phyloP scores from a whole-genome alignment of 2,888 invertebrate species.

The Magallana nippona region DNA sequence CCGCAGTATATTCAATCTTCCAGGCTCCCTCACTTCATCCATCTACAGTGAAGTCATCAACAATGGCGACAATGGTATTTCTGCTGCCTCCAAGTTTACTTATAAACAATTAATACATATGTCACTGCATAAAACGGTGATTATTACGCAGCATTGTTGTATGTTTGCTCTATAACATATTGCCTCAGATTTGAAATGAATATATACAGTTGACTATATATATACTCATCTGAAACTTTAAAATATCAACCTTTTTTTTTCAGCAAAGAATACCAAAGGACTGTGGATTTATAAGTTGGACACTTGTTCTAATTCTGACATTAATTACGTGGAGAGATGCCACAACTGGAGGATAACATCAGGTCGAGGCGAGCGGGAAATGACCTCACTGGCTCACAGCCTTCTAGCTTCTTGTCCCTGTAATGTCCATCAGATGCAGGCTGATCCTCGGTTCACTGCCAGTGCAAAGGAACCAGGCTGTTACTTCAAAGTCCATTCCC shows the following conservation, averaged over 20 bases:
- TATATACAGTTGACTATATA: not conserved
- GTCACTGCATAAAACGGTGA: no score
- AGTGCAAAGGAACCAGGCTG: constrained; percentile 20
- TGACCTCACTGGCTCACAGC: not conserved
- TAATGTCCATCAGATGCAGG: constrained; percentile 11
- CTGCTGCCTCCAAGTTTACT: not conserved
- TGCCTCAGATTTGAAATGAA: not conserved
- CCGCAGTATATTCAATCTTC: constrained; percentile 35
- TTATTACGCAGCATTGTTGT: no score
- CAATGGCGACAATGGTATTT: constrained; percentile 33
- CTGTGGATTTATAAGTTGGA: constrained; percentile 41
- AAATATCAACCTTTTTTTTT: not conserved
- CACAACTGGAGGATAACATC: constrained; percentile 34
- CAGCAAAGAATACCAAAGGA: constrained; percentile 34
- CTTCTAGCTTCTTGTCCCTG: constrained; percentile 39
- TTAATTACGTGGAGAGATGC: constrained; percentile 40
- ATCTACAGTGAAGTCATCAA: constrained; percentile 25
- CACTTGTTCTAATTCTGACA: constrained; percentile 32
- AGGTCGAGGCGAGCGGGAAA: not conserved
- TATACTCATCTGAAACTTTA: not conserved
- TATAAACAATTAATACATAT: not conserved
- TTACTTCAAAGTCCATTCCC: constrained; percentile 34
- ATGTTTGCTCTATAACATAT: no score
- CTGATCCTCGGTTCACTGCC: constrained; percentile 27
- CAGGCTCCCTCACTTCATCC: constrained; percentile 15